Conservation (phyloP, 2,113 vertebrate genomes). For the Heterochromis multidens region DNA sequence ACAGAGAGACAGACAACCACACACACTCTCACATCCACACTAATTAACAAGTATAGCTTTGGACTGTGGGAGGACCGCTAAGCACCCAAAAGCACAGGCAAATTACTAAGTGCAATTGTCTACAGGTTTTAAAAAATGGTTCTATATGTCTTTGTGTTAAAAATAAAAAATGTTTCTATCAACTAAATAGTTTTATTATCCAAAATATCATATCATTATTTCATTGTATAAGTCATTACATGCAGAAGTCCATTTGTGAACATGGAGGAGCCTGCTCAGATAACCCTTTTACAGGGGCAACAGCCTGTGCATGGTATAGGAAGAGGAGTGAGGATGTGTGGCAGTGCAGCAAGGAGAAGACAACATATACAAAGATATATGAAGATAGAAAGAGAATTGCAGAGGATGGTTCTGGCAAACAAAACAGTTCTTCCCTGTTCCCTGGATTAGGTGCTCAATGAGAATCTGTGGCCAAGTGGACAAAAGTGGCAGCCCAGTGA, state of each 20-base stretch:
- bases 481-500: neutral
- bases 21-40: neutral
- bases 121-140: neutral
- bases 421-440: neutral
- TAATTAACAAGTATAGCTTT: neutral
- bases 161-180: neutral
- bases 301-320: neutral
- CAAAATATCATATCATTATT: neutral
- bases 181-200: neutral
- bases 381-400: neutral
- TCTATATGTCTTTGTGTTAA: neutral
- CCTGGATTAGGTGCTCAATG: neutral
- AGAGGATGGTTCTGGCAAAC: neutral
- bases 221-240: neutral
- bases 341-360: neutral
- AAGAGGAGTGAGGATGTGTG: neutral
- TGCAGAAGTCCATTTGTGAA: neutral
- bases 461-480: neutral
- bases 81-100: neutral
- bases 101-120: neutral
- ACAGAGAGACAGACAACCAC: neutral
- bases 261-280: neutral
- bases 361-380: too few relatives aligned
- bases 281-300: neutral
- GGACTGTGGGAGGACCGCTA: too few relatives aligned